Evolutionary conservation across 2,888 invertebrate genomes (phyloP), one percentile per base, ranked within the genome.

Genomic region (Hirtodrosophila trivittata): DNA sequence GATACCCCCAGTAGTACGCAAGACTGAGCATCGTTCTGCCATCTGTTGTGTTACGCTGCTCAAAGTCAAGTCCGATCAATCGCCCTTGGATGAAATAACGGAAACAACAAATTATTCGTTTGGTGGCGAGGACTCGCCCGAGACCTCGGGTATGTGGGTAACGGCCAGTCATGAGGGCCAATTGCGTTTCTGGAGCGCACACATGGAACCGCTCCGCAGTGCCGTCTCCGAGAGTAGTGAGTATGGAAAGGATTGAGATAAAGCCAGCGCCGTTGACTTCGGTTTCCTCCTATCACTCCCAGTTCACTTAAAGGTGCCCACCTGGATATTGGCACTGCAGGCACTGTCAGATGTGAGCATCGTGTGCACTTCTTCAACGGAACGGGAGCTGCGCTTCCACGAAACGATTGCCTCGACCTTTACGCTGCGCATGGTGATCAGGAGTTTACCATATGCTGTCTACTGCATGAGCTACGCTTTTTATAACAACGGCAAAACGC

Each of bases 311-410:
- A 94, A 93, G 87, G 93, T 93, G 76, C 91, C 93, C 14, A 95
- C 95, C 0, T 95, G 94, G 93, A 94, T 96, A 66, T 93, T 95
- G 13, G 95, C 95, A 76, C 92, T 95, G 90, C 93, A 93, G 56
- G 93, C 94, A 58, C 91, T 97, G 89, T 94, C 96, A 0, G 95
- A 96, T 88, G 94, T 96, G 46, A 94, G 94, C 89, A 93, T 96
- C 77, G 91, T 97, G 12, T 95, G 95, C 65, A 94, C 95, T 8
- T 93, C 95, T 57, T 95, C 96, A 10, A 94, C 95, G 0, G 95
- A 96, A 89, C 91, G 95, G 10, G 96, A 96, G 87, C 90, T 97
- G 38, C 93, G 95, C 69, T 95, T 97, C 90, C 97, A 96, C 87
- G 96, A 96, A 88, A 94, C 94, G 39, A 93, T 94, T 13, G 95